Evolutionary conservation across 2,797 vertebrate genomes (phyloP).

Genomic region (Phoebastria nigripes): DNA sequence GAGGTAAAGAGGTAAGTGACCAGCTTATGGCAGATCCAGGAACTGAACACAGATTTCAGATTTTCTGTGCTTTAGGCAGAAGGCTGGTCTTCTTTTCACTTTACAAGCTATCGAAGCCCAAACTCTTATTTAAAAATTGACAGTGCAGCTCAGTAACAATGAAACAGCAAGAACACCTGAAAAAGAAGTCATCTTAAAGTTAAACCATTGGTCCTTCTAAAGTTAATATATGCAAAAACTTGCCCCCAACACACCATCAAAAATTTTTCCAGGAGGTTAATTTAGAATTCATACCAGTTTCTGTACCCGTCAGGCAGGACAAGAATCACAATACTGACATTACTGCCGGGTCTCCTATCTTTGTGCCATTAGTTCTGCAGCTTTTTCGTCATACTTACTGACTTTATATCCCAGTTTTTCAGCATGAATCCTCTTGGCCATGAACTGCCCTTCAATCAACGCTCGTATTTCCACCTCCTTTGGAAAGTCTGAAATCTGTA

Average conservation of each 20-base stretch:
- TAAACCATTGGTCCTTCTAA: neutral
- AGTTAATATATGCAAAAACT: neutral
- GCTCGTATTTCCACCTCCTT: conserved; percentile 86
- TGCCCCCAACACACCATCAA: neutral
- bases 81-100: neutral
- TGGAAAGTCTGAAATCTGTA: conserved; percentile 80
- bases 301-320: neutral
- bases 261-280: neutral
- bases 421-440: conserved; percentile 90
- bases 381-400: conserved; percentile 76
- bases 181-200: neutral
- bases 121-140: neutral
- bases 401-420: conserved; percentile 89
- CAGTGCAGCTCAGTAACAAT: neutral
- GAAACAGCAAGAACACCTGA: neutral
- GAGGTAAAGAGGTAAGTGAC: neutral
- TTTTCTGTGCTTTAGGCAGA: neutral
- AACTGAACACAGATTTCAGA: neutral
- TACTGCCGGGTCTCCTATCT: neutral
- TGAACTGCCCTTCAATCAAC: conserved; percentile 91
- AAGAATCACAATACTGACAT: neutral
- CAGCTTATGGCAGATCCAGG: neutral
- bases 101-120: neutral
- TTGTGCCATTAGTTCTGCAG: neutral
- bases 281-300: neutral